A percentile compares a stretch with the other conserved stretches of the same genome.
phyloP scores from a whole-genome alignment of 2,113 vertebrate genomes.

The Melanostigma gelatinosum region DNA sequence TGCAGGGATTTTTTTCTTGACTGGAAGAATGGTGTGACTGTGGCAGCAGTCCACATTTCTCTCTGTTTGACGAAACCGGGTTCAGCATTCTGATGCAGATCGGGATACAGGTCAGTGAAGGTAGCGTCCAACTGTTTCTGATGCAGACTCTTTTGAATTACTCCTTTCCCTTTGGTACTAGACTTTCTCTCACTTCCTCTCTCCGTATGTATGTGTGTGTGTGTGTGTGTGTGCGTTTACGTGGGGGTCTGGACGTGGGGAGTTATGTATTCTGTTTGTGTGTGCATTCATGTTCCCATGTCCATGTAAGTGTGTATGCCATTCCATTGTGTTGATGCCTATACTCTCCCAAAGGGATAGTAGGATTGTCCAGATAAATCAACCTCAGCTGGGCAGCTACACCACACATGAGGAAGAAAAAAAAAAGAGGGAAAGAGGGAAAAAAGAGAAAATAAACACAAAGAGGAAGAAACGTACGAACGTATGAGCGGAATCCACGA shows the following conservation, averaged over 20 bases:
- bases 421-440: background rate
- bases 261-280: slow-evolving; percentile 38
- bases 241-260: slow-evolving; percentile 13
- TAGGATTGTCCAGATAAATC: slow-evolving; percentile 73
- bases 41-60: slow-evolving; percentile 31
- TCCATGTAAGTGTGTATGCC: slow-evolving; percentile 53
- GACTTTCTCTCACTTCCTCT: background rate
- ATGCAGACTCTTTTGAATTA: slow-evolving; percentile 47
- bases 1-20: slow-evolving; percentile 8
- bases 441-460: background rate
- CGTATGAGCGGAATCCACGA: slow-evolving; percentile 27
- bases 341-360: slow-evolving; percentile 63
- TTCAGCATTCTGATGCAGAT: slow-evolving; percentile 49
- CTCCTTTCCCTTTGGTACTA: slow-evolving; percentile 5
- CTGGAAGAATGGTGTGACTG: slow-evolving; percentile 23
- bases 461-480: slow-evolving; percentile 2
- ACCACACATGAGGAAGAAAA: slow-evolving; percentile 48
- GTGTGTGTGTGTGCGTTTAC: background rate
- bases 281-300: slow-evolving; percentile 49
- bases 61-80: slow-evolving; percentile 49
- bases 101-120: slow-evolving; percentile 54
- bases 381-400: slow-evolving; percentile 62
- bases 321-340: slow-evolving; percentile 52
- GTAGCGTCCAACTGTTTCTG: slow-evolving; percentile 43
- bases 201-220: background rate